Conservation (phyloP, 2,797 vertebrate genomes). For the Mus minutoides region DNA sequence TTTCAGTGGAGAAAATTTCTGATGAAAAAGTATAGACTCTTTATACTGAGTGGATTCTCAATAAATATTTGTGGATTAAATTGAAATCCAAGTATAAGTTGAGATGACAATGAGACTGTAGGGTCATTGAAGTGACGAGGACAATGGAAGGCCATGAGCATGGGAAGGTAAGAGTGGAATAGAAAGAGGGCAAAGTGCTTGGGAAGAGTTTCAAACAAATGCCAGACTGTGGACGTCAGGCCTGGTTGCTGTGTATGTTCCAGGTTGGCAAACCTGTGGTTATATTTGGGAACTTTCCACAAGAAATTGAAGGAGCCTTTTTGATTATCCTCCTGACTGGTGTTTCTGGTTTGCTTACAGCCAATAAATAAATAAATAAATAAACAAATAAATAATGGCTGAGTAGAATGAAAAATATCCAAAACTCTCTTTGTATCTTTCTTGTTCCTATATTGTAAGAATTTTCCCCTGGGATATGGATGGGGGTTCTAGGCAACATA, state of each 20-base stretch:
- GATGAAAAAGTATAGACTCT: neutral
- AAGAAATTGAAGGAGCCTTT: neutral
- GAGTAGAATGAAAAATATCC: neutral
- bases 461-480: neutral
- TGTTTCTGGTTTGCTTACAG: constrained; percentile 43
- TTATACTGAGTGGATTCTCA: neutral
- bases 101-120: neutral
- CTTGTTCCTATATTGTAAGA: neutral
- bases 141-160: too few species aligned
- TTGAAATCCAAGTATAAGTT: neutral
- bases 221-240: neutral
- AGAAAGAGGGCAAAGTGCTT: neutral
- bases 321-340: neutral
- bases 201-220: neutral
- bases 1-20: neutral
- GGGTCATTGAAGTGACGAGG: neutral
- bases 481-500: neutral
- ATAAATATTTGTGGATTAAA: neutral
- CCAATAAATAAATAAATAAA: neutral
- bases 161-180: neutral
- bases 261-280: neutral
- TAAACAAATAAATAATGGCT: constrained; percentile 26
- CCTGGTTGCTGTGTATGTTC: neutral
- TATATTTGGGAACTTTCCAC: neutral
- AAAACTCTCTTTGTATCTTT: neutral